Evolutionary conservation across 2,888 invertebrate species (phyloP).

Genomic region (Sceliomorpha sp.): DNA sequence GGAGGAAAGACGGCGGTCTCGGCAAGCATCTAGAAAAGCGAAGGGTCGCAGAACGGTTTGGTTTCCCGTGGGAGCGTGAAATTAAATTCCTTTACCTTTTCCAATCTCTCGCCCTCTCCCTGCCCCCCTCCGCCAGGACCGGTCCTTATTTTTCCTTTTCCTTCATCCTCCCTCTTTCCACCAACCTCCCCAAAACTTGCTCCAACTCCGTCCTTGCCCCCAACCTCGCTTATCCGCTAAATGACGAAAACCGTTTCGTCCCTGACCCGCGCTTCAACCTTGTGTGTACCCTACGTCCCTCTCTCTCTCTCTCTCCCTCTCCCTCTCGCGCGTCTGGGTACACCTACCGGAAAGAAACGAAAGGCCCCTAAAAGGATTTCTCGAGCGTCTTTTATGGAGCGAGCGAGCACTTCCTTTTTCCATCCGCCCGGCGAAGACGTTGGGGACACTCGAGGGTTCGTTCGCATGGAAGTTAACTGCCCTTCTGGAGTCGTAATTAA

Average conservation of each 20-base stretch:
- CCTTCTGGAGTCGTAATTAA: slow-evolving; percentile 46
- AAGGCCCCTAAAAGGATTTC: slow-evolving; percentile 49
- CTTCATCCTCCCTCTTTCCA: slow-evolving; percentile 24
- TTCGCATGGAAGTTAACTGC: slow-evolving; percentile 42
- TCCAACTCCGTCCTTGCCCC: not conserved
- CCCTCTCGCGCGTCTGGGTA: slow-evolving; percentile 37
- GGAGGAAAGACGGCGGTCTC: slow-evolving; percentile 41
- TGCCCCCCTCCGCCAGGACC: slow-evolving; percentile 13
- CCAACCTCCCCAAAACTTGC: not conserved
- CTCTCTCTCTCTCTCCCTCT: slow-evolving; percentile 33
- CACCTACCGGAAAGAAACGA: slow-evolving; percentile 28
- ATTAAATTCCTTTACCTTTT: slow-evolving; percentile 69
- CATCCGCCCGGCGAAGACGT: slow-evolving; percentile 2
- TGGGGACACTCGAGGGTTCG: slow-evolving; percentile 30
- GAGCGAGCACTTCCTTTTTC: slow-evolving; percentile 1
- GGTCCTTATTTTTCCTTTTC: slow-evolving; percentile 11
- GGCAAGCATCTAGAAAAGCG: slow-evolving; percentile 51
- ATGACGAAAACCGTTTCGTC: slow-evolving; percentile 49
- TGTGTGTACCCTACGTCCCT: too few species aligned
- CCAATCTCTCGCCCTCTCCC: slow-evolving; percentile 26
- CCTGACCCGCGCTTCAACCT: slow-evolving; percentile 47
- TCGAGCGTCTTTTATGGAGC: slow-evolving; percentile 16
- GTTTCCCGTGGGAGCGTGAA: slow-evolving; percentile 67
- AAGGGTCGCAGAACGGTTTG: slow-evolving; percentile 61
- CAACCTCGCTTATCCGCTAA: slow-evolving; percentile 24